Base-by-base conservation (phyloP, 92 coral and sea anemone species). In the Epizoanthus illoricatus region DNA sequence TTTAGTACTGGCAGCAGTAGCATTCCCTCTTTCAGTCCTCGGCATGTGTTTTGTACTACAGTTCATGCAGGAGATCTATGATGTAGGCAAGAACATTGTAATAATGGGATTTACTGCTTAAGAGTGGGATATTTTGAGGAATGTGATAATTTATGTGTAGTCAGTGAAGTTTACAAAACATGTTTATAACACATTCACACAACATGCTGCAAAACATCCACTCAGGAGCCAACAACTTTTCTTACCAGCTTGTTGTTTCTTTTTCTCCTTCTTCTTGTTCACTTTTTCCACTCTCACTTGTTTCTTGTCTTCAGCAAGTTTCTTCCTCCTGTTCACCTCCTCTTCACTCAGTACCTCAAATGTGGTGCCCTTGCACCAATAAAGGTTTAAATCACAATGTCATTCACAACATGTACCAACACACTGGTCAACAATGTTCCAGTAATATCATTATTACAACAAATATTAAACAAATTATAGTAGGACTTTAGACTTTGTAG, bases 281-380 rank as follows among this genome's bases (percentile, higher is more conserved):
- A 91, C 41, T 57, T 85, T 96, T 40, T 90, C 96, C 39, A 79
- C 20, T 86, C 52, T 87, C 10, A 85, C 89, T 58, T 84, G 84
- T 82, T 88, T 89, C 87, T 93, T 96, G 23, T 83, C 89, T 3
- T 91, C 98, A 21, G 87, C 98, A 23, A 78, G 90, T 70, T 84
- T 84, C 76, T 89, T 91, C 56, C 99, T 80, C 75, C 81, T 90
- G 56, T 91, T 86, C 9, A 96, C 91, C 69, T 96, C 99, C 57
- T 96, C 99, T 19, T 92, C 93, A 76, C 90, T 80, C 62, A 96
- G 69, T 80, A 90, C 85, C 81, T 90, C 98, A 88, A 94, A 93
- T 56, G 81, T 88, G 40, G 90, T 85, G 15, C 95, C 98, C 98
- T 94, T 7, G 28, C 70, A 64, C 19, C 80, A 11, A 74, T 43